phyloP scores from a whole-genome alignment of 2,888 invertebrate species.

The Eupithecia abbreviata region DNA sequence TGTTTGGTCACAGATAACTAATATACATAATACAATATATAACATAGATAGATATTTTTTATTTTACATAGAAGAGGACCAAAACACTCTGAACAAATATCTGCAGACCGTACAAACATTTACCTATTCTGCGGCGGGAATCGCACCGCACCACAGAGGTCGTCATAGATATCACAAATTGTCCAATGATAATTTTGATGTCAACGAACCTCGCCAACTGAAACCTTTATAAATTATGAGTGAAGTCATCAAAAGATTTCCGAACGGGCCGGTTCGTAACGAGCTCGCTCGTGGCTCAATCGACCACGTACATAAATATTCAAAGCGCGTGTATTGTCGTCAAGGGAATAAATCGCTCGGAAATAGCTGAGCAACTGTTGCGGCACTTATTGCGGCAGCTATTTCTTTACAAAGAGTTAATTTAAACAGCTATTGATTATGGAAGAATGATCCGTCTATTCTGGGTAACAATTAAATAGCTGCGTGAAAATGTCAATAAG shows the following conservation, averaged over 20 bases:
- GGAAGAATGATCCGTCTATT: not conserved
- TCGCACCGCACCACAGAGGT: too few species aligned
- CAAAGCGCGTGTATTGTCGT: constrained; percentile 28
- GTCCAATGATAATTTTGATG: too few species aligned
- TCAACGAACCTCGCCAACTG: not conserved
- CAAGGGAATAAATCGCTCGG: constrained; percentile 14
- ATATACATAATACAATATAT: too few species aligned
- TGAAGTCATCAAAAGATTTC: constrained; percentile 10
- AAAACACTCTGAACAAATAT: too few species aligned
- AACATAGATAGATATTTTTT: too few species aligned
- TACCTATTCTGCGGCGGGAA: too few species aligned
- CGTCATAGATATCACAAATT: too few species aligned
- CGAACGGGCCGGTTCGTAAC: not conserved
- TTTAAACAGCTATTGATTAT: not conserved
- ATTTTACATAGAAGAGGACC: too few species aligned
- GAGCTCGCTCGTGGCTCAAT: constrained; percentile 13
- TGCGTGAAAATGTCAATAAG: not conserved
- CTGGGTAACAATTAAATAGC: not conserved
- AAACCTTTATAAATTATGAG: not conserved
- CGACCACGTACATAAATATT: constrained; percentile 32
- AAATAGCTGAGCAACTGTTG: constrained; percentile 19
- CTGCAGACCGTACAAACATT: too few species aligned
- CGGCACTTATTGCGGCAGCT: not conserved
- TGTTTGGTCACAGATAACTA: too few species aligned
- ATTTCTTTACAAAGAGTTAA: not conserved